Conservation (phyloP, 2,113 vertebrate species). For the Aegotheles bennettii region DNA sequence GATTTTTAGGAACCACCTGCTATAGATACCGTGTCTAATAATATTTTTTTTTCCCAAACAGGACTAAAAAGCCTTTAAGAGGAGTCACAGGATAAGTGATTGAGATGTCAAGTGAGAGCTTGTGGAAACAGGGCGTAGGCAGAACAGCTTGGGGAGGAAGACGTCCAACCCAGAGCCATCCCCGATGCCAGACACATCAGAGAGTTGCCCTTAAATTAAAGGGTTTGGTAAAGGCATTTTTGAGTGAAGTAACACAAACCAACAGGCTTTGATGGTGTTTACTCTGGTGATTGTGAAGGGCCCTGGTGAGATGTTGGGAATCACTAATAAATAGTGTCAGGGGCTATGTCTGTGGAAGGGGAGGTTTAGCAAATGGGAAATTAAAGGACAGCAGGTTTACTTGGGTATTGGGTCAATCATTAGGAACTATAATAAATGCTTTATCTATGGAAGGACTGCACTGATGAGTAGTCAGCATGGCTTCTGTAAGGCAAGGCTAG, state of each 20-base stretch:
- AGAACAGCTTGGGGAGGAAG: neutral
- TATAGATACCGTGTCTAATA: neutral
- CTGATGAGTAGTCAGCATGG: neutral
- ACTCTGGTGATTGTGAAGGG: neutral
- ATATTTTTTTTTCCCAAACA: neutral
- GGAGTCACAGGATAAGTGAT: neutral
- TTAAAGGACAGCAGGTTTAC: neutral
- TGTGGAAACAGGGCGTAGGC: fast-evolving
- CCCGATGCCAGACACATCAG: fast-evolving
- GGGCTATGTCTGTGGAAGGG: neutral
- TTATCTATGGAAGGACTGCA: neutral
- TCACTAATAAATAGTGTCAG: neutral
- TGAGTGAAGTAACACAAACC: neutral
- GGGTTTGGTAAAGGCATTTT: neutral
- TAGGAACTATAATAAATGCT: neutral
- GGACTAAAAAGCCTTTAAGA: neutral
- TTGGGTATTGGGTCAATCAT: neutral
- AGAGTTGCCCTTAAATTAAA: neutral
- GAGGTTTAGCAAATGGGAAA: neutral
- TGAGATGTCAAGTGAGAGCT: neutral
- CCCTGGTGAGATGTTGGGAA: neutral
- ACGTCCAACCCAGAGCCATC: neutral
- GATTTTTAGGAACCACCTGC: neutral
- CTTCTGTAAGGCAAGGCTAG: neutral
- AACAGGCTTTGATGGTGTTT: neutral